Conservation (phyloP, 2,797 vertebrate species). For the Lophotriccus pileatus region DNA sequence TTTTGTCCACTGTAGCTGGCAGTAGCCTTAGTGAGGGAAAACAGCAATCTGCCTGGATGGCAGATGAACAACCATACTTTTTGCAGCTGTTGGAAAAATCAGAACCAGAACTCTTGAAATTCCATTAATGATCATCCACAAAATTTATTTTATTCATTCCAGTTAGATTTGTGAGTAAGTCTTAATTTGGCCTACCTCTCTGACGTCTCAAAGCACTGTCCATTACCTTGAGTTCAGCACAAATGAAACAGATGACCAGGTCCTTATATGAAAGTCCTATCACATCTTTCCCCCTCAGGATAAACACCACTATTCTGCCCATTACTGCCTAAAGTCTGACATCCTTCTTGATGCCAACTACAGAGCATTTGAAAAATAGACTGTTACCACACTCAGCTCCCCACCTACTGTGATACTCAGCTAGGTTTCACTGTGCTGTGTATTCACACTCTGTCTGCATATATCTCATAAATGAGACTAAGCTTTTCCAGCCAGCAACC, state of each 20-base stretch:
- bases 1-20: background rate
- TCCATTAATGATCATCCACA: background rate
- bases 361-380: background rate
- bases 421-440: background rate
- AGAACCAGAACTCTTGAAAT: background rate
- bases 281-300: background rate
- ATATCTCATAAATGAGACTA: background rate
- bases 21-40: background rate
- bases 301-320: background rate
- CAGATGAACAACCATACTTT: background rate
- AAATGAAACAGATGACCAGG: background rate
- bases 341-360: background rate
- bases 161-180: background rate
- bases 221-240: background rate
- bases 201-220: background rate
- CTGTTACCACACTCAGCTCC: background rate
- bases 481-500: background rate
- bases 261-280: background rate
- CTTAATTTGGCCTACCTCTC: background rate
- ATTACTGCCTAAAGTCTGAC: background rate
- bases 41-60: background rate
- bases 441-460: background rate
- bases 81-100: conserved; percentile 15
- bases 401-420: background rate
- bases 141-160: background rate